Percentiles rank a stretch among this genome's conserved stretches.
phyloP scores from a whole-genome alignment of 2,888 invertebrate species.

The Graphium colonna region DNA sequence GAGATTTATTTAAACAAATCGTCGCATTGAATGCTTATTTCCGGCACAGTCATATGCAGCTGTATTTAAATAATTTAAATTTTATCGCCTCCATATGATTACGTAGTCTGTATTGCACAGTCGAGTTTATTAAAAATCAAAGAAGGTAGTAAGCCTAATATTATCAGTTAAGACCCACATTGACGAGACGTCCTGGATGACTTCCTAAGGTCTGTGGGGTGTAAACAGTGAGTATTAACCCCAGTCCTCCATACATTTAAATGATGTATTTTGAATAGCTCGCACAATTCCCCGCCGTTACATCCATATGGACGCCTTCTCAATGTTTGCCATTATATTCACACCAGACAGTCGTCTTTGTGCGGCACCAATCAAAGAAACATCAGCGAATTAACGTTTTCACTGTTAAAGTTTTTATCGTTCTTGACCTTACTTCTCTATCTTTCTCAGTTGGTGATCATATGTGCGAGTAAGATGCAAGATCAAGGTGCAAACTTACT shows the following conservation, averaged over 20 bases:
- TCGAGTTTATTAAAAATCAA: no score
- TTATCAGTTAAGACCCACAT: no score
- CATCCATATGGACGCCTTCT: neutral
- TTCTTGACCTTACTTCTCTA: constrained; percentile 10
- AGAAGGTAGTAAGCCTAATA: no score
- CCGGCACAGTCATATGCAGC: neutral
- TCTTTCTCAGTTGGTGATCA: constrained; percentile 11
- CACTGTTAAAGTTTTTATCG: constrained; percentile 18
- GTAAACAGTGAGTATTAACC: no score
- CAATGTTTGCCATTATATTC: neutral
- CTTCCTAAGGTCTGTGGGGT: no score
- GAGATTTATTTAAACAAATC: neutral
- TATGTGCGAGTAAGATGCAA: constrained; percentile 20
- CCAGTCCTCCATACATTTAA: no score
- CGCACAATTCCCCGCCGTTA: neutral
- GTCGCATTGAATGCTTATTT: neutral
- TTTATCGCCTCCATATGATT: neutral
- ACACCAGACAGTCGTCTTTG: neutral
- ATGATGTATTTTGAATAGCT: neutral
- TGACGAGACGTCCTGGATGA: no score
- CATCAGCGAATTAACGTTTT: constrained; percentile 14
- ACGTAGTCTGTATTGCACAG: no score
- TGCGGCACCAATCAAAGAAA: constrained; percentile 9
- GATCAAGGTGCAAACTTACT: constrained; percentile 20
- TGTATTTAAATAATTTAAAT: neutral